Evolutionary conservation across 2,113 vertebrate genomes (phyloP), one percentile per base, ranked within the genome.

Genomic region (Onychorhynchus coronatus): DNA sequence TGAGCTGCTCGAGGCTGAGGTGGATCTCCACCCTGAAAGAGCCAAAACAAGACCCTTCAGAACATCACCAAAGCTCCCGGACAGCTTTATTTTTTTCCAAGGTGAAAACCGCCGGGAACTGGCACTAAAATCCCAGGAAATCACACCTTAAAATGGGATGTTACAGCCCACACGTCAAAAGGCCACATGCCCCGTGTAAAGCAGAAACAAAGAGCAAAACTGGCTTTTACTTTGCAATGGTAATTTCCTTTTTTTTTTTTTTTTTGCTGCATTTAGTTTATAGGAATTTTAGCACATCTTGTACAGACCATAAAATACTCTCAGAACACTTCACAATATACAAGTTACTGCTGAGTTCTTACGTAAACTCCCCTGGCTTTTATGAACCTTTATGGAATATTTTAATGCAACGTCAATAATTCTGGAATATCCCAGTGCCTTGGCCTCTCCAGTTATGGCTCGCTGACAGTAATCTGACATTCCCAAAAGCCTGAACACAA

Each of bases 1-100:
- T 99, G 99, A 50, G 99, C 99, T 24, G 99, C 99, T 92, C 99
- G 98, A 25, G 99, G 99, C 44, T 99, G 99, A 31, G 99, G 99
- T 68, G 98, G 97, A 39, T 93, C 96, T 92, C 97, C 98, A 82
- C 98, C 98, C 99, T 99, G 97, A 52, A 97, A 98, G 42, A 70
- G 97, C 4, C 96, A 88, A 92, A 52, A 93, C 2, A 95, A 55
- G 39, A 82, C 9, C 91, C 14, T 87, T 96, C 28, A 95, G 79
- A 91, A 93, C 59, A 44, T 3, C 50, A 52, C 5, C 47, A 50
- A 83, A 71, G 5, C 31, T 49, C 80, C 47, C 19, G 15, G 11
- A 12, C 41, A 27, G 15, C 44, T 78, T 91, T 9, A 33, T 44
- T 75, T 41, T 75, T 41, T 85, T 24, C 56, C 27, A 15, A 77